Percentiles rank a stretch among this genome's conserved stretches.
These are phyloP conservation scores for Chaenodraco wilsoni DNA, from an alignment of 2,797 vertebrate genomes.

Conservation along the genomic window DNA sequence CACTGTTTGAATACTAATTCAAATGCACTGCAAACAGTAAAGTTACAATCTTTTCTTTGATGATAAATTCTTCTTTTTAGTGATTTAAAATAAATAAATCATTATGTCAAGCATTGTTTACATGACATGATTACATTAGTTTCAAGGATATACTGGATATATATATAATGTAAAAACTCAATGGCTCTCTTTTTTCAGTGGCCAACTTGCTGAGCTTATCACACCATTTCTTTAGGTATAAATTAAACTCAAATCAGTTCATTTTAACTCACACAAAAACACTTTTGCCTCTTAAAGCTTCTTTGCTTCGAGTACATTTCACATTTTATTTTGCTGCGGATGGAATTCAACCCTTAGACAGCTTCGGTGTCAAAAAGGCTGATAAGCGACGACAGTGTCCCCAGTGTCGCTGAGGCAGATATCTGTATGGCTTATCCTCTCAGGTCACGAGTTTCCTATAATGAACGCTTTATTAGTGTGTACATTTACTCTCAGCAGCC, in stretches of 20 bases:
- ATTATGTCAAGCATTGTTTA: background rate
- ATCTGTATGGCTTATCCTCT: constrained; percentile 35
- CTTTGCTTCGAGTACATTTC: no score
- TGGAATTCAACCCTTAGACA: constrained; percentile 52
- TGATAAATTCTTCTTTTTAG: background rate
- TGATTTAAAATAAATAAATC: background rate
- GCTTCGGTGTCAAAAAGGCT: constrained; percentile 45
- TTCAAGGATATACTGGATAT: constrained; percentile 1
- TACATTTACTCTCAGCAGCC: background rate
- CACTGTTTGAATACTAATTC: background rate
- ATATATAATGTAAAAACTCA: background rate
- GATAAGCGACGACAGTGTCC: constrained; percentile 63
- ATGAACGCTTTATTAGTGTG: constrained; percentile 15
- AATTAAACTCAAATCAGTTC: no score
- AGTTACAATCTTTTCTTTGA: background rate
- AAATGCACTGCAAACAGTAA: background rate
- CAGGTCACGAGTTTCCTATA: constrained; percentile 32
- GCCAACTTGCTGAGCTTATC: no score
- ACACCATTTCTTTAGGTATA: background rate
- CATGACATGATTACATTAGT: background rate
- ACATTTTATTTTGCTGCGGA: constrained; percentile 27
- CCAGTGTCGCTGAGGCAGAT: constrained; percentile 42
- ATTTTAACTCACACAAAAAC: no score
- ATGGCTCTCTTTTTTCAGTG: background rate
- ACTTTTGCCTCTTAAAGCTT: no score